Evolutionary conservation across 1,140 invertebrate species (phyloP).

Genomic region (Drosophila sechellia): DNA sequence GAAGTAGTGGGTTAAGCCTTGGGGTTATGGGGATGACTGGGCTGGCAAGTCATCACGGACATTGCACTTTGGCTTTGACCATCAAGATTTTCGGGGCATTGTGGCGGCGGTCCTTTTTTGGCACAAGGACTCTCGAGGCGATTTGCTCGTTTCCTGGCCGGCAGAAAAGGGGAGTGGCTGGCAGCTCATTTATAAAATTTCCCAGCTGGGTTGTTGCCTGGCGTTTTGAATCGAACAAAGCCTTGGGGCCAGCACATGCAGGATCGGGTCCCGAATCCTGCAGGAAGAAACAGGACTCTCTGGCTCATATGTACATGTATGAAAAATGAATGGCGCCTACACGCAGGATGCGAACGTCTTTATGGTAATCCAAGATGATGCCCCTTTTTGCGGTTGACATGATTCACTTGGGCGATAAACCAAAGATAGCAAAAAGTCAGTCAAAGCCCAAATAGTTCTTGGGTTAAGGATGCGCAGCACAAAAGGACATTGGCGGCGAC

Average conservation of each 20-base stretch:
- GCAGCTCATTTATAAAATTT: slow-evolving; percentile 77
- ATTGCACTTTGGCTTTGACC: slow-evolving; percentile 83
- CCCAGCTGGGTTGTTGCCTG: slow-evolving; percentile 38
- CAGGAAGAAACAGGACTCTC: slow-evolving; percentile 31
- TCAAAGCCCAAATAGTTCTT: slow-evolving; percentile 57
- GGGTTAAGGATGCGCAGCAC: slow-evolving; percentile 26
- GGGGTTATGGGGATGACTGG: slow-evolving; percentile 35
- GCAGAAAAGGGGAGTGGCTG: background rate
- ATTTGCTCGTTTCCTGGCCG: slow-evolving; percentile 62
- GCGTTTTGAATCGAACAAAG: slow-evolving; percentile 75
- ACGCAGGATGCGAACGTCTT: slow-evolving; percentile 55
- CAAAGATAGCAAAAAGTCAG: slow-evolving; percentile 77
- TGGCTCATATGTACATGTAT: slow-evolving; percentile 54
- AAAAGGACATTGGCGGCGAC: slow-evolving; percentile 67
- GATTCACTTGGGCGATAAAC: slow-evolving; percentile 79
- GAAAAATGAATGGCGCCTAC: slow-evolving; percentile 80
- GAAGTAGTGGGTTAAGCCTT: slow-evolving; percentile 23
- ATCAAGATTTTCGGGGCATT: slow-evolving; percentile 57
- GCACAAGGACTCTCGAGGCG: slow-evolving; percentile 55
- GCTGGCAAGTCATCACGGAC: slow-evolving; percentile 77
- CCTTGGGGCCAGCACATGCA: slow-evolving; percentile 51
- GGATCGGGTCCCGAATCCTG: slow-evolving; percentile 16
- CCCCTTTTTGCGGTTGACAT: slow-evolving; percentile 76
- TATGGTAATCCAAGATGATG: slow-evolving; percentile 80
- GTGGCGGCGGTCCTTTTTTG: slow-evolving; percentile 27